Evolutionary conservation across 1,140 invertebrate species (phyloP).

Genomic region (Lucilia cuprina): DNA sequence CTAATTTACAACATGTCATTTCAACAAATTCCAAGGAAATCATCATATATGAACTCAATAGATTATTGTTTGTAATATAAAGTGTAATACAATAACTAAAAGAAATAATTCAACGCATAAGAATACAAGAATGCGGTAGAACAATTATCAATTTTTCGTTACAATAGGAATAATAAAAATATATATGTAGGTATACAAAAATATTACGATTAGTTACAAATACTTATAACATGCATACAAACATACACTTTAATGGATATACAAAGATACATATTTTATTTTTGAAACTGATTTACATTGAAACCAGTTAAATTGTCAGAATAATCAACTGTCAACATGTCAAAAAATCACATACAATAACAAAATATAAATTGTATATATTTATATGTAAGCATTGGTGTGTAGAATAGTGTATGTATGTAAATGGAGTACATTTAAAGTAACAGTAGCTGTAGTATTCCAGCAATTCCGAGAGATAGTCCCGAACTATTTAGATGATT

Average conservation of each 20-base stretch:
- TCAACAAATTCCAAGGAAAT: not conserved
- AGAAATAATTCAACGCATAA: no score
- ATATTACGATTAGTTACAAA: not conserved
- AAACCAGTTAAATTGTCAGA: constrained; percentile 63
- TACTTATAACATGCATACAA: no score
- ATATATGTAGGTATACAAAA: not conserved
- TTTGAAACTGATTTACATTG: constrained; percentile 63
- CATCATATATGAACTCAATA: not conserved
- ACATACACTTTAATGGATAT: no score
- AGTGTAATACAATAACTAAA: no score
- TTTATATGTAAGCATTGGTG: not conserved
- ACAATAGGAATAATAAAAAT: not conserved
- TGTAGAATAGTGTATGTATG: no score
- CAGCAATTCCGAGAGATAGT: no score
- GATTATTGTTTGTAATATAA: not conserved
- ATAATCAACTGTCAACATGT: constrained; percentile 63
- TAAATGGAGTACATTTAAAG: no score
- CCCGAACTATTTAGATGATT: no score
- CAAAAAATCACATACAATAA: constrained; percentile 51
- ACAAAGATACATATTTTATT: constrained; percentile 33
- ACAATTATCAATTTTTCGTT: not conserved
- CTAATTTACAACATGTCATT: not conserved
- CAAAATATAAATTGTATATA: not conserved
- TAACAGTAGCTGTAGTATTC: no score
- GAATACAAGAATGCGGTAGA: not conserved